Base-by-base conservation (phyloP, 2,888 invertebrate species). In the Standfussiana lucernea region DNA sequence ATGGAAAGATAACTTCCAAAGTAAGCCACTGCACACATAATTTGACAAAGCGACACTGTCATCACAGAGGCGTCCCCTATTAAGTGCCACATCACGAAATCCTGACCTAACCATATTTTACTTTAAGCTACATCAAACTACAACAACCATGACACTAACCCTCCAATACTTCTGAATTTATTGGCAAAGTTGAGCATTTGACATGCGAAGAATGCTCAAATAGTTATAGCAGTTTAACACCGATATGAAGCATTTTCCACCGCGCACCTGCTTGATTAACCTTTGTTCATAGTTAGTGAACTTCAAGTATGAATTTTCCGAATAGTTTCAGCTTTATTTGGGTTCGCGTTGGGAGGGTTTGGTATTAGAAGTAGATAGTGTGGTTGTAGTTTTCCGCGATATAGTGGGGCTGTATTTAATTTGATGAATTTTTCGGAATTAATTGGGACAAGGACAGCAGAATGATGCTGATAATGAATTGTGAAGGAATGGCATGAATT, bases 221-320 rank as follows among this genome's bases (percentile, higher is more conserved):
- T 83, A n/a, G n/a, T n/a, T n/a, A 70, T 65, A 70, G 64, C 65
- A 59, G 32, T 21, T 37, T 32, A 75, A 40, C 59, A 35, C 40
- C 61, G 56, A 71, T 78, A 74, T 79, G 76, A 84, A 72, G 70
- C 62, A 79, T 77, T 81, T 81, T 65, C 5, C 50, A 21, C n/a
- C 53, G 66, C 76, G 67, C 73, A 42, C 74, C 70, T 28, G 76
- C 72, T 84, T 77, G 70, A 86, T 85, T 86, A 85, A 84, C 84
- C 81, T 77, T 81, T 62, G 86, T 68, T 71, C 81, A 56, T 77
- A 77, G 77, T 68, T 71, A 45, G 21, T 65, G 32, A 76, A 78
- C 67, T 62, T 37, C 62, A 42, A 40, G 45, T 59, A 75, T 68
- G 69, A 72, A 86, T 84, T 76, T 84, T 84, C 65, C 42, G 78